Base-by-base conservation (phyloP, 1,140 invertebrate species). In the Marisa cornuarietis region DNA sequence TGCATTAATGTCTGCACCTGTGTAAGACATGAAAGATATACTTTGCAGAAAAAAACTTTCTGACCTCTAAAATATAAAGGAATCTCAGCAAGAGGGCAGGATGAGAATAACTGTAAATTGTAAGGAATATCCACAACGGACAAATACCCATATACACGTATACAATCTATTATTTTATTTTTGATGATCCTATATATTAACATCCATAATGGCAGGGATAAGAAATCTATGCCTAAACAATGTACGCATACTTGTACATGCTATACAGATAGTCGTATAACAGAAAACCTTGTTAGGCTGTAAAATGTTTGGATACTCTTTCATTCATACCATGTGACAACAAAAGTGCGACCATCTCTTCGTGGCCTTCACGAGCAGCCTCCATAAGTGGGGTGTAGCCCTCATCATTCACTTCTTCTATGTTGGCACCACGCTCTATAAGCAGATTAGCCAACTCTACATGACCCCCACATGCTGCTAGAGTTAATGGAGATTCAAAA, bases 401-500 rank as follows among this genome's bases (percentile, higher is more conserved):
- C 92, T 99, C 98, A 91, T 99, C 98, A 91, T 99, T 99, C 51
- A 94, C 98, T 92, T 99, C 98, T 91, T 99, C 98, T 84, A 99
- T 97, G 90, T 99, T 99, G 26, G 98, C 98, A 80, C 98, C 98
- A 79, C 97, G 93, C 89, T 99, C 98, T 79, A 99, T 95, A 58
- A 99, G 92, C 76, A 99, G 92, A 72, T 87, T 95, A 1, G 98
- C 98, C 80, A 99, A 92, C 90, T 99, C 98, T 54, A 98, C 96
- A 91, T 99, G 98, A 49, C 98, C 98, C 80, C 98, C 98, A 92
- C 98, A 99, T 18, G 98, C 98, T 76, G 98, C 98, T 79, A 99
- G 92, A 5, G 98, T 99, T 81, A 99, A 92, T 49, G 98, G 98
- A 31, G 97, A 99, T 92, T 99, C 98, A 92, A 99, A 99, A 91